Evolutionary conservation across 2,797 vertebrate genomes (phyloP), one percentile per base, ranked within the genome.

Genomic region (Orestias chungarensis): DNA sequence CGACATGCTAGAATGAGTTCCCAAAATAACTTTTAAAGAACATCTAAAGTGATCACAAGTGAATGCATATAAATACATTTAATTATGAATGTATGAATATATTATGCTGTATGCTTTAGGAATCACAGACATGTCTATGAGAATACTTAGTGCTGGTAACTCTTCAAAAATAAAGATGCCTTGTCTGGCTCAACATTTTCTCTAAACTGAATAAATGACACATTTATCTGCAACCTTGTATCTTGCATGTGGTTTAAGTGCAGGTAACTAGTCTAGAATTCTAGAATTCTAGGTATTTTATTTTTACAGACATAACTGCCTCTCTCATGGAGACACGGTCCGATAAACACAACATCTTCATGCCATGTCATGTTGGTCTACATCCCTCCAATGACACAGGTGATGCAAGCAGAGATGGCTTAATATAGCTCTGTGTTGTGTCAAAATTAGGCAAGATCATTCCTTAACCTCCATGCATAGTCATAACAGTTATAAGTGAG

Each of bases 281-380:
- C n/a, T n/a, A n/a, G n/a, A n/a, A n/a, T n/a, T 65, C 42, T 31
- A 66, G 47, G 57, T 42, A 50, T 11, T 57, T 57, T 6, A 69
- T 52, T 61, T 47, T 62, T 62, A 78, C 67, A 73, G 80, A 79
- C 38, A 46, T 18, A 38, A 43, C 27, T 3, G 1, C 2, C 6
- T 40, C 68, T 52, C 44, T 73, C 62, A 64, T 47, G 38, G 27
- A 81, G 57, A 79, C 61, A 73, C 14, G 86, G 46, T 75, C 44
- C 61, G 74, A 78, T 74, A 64, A 79, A 70, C 70, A 70, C 4
- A 46, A 73, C 80, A 71, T 79, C 66, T 77, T 73, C 35, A 65
- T 75, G 91, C 83, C 87, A 87, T 87, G 86, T 89, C 85, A 78
- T 83, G 82, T 81, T 82, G 84, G 64, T 86, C 89, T 80, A 67